phyloP scores from a whole-genome alignment of 2,113 vertebrate genomes.

The Anhinga anhinga region DNA sequence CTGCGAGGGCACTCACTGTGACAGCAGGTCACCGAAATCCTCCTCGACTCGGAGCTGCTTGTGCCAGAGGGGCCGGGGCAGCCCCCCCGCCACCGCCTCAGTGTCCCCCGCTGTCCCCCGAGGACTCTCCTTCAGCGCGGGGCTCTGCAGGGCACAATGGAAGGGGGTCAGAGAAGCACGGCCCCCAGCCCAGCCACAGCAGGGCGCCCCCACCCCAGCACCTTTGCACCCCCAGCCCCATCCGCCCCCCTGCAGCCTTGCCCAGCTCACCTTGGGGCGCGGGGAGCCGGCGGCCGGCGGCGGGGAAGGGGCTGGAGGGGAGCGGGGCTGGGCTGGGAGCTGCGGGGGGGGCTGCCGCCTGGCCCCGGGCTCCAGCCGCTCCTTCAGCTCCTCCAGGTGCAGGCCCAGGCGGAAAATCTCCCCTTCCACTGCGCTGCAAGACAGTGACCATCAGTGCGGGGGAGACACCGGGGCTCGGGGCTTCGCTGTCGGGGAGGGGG shows the following conservation, averaged over 20 bases:
- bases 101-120: not conserved
- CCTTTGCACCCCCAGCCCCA: not conserved
- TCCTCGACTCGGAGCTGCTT: slow-evolving; percentile 60
- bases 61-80: slow-evolving; percentile 23
- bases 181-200: not conserved
- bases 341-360: not conserved
- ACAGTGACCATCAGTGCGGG: not conserved
- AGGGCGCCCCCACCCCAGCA: not conserved
- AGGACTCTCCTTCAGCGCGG: not conserved
- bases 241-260: not conserved
- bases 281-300: not conserved
- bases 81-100: not conserved
- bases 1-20: slow-evolving; percentile 69
- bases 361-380: slow-evolving; percentile 61
- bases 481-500: too few relatives aligned
- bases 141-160: not conserved
- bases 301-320: not conserved
- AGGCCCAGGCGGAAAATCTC: slow-evolving; percentile 83
- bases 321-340: rapidly evolving
- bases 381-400: slow-evolving; percentile 83
- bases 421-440: slow-evolving; percentile 82
- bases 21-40: slow-evolving; percentile 64
- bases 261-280: slow-evolving; percentile 68
- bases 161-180: rapidly evolving
- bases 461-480: not conserved